Evolutionary conservation across 1,140 invertebrate genomes (phyloP).

Genomic region (Halictus rubicundus): DNA sequence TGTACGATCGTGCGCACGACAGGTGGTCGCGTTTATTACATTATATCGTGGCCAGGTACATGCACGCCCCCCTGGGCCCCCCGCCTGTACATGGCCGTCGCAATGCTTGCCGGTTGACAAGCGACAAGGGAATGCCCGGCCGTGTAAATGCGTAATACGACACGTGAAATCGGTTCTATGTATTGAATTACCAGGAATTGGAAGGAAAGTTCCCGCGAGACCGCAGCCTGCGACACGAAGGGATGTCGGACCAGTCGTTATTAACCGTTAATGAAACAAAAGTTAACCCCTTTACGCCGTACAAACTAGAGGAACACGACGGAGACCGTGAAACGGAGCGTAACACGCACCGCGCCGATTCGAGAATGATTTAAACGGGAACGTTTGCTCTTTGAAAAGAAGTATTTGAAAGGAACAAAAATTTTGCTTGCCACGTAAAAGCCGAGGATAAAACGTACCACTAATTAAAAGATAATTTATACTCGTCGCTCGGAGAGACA

Average conservation of each 20-base stretch:
- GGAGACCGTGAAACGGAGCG: background rate
- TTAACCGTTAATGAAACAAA: conserved; percentile 7
- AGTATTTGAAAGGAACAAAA: no score
- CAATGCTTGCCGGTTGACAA: background rate
- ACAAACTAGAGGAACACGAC: background rate
- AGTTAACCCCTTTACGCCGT: background rate
- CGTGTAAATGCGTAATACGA: conserved; percentile 69
- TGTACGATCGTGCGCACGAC: conserved; percentile 15
- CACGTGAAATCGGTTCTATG: conserved; percentile 75
- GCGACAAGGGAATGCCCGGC: conserved; percentile 17
- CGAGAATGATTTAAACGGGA: no score
- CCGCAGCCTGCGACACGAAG: conserved; percentile 45
- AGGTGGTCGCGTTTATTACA: conserved; percentile 40
- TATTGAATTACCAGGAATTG: conserved; percentile 73
- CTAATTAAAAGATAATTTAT: no score
- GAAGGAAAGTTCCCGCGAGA: conserved; percentile 46
- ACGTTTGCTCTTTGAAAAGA: no score
- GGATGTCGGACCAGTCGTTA: conserved; percentile 31
- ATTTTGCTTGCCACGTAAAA: no score
- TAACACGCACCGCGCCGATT: background rate
- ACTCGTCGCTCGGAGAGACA: no score
- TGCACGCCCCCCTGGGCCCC: conserved; percentile 3
- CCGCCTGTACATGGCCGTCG: background rate
- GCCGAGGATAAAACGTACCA: no score
- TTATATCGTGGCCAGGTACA: conserved; percentile 1